A percentile compares a stretch with the other conserved stretches of the same genome.
Conservation (phyloP, 2,888 invertebrate species). For the Drosophila nr. medialis region DNA sequence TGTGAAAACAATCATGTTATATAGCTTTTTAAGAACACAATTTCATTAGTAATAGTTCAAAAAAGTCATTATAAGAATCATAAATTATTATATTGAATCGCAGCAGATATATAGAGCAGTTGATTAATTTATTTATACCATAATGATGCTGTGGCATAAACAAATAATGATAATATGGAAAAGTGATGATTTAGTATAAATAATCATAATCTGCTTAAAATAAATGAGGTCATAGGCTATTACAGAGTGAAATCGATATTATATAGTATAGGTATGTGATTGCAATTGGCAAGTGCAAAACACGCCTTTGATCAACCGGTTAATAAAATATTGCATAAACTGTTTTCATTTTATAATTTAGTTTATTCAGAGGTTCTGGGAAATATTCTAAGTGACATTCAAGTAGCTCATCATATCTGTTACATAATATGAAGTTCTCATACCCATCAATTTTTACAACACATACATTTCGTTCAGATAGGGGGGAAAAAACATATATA, state of each 20-base stretch:
- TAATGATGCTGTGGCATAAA: no score
- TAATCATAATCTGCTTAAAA: background rate
- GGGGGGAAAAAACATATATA: slow-evolving; percentile 58
- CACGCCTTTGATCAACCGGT: background rate
- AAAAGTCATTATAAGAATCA: background rate
- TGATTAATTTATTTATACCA: background rate
- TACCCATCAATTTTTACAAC: slow-evolving; percentile 35
- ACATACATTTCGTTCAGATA: slow-evolving; percentile 26
- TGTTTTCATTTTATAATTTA: slow-evolving; percentile 67
- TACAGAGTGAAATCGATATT: background rate
- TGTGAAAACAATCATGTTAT: background rate
- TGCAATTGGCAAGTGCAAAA: slow-evolving; percentile 18
- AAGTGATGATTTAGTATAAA: background rate
- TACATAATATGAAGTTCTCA: slow-evolving; percentile 62
- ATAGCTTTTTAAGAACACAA: background rate
- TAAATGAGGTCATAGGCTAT: slow-evolving; percentile 21
- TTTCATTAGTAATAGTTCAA: background rate
- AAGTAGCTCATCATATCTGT: slow-evolving; percentile 36
- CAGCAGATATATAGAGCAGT: background rate
- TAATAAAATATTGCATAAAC: background rate
- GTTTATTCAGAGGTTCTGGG: slow-evolving; percentile 69
- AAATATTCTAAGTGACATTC: slow-evolving; percentile 48
- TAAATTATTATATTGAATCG: background rate
- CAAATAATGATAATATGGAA: background rate
- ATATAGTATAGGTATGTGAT: background rate